phyloP scores from a whole-genome alignment of 2,888 invertebrate species.

The Microplitis deprimator region DNA sequence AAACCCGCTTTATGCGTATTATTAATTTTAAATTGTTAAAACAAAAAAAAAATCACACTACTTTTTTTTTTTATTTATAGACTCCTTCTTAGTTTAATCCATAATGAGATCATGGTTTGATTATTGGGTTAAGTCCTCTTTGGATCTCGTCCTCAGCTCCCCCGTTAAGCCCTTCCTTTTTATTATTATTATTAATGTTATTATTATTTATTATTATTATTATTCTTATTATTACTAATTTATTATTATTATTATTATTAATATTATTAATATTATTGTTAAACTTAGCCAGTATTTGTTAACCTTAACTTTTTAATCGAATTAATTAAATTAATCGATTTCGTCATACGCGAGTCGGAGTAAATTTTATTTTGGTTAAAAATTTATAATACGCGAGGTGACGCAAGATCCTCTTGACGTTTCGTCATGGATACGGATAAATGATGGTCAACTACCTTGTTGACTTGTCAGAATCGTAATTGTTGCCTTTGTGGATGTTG shows the following conservation, averaged over 20 bases:
- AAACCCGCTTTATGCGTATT: constrained; percentile 20
- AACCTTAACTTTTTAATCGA: constrained; percentile 7
- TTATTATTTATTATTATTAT: constrained; percentile 12
- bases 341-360: constrained; percentile 27
- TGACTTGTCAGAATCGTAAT: constrained; percentile 16
- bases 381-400: constrained; percentile 22
- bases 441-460: constrained; percentile 16
- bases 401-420: constrained; percentile 1
- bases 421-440: neutral
- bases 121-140: constrained; percentile 71
- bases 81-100: constrained; percentile 68
- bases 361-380: neutral
- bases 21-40: constrained; percentile 42
- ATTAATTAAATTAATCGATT: neutral
- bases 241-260: constrained; percentile 7
- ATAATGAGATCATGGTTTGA: constrained; percentile 72
- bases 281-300: neutral
- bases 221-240: constrained; percentile 11
- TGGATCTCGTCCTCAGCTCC: constrained; percentile 69
- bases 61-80: constrained; percentile 37
- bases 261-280: neutral
- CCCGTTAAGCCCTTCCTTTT: constrained; percentile 41
- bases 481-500: constrained; percentile 1
- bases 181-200: constrained; percentile 11
- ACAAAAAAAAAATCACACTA: constrained; percentile 45